Percentiles rank a stretch among this genome's conserved stretches.
Evolutionary conservation across 2,113 vertebrate genomes (phyloP).

Genomic region (Pampusana beccarii): DNA sequence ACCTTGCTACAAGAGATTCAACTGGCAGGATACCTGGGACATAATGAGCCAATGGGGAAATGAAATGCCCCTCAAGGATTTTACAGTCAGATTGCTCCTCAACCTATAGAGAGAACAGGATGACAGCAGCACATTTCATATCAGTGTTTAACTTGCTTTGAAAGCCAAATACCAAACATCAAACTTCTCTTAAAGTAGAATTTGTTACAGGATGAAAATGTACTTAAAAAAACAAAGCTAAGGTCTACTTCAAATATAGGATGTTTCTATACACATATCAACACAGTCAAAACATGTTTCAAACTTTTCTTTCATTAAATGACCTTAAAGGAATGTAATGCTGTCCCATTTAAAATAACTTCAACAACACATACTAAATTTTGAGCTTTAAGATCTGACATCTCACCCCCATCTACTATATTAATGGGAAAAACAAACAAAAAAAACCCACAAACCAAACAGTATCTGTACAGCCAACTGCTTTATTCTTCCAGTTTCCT

Average conservation of each 20-base stretch:
- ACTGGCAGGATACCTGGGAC: slow-evolving; percentile 91
- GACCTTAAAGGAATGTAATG: not conserved
- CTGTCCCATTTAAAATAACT: not conserved
- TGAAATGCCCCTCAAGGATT: slow-evolving; percentile 92
- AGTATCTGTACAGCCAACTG: not conserved
- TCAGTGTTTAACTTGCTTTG: not conserved
- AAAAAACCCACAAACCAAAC: too few species aligned
- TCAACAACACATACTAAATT: not conserved
- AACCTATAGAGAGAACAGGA: slow-evolving; percentile 73
- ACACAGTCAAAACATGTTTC: not conserved
- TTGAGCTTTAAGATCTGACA: not conserved
- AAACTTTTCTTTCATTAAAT: not conserved
- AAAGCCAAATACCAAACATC: not conserved
- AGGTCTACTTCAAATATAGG: not conserved
- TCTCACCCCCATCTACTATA: not conserved
- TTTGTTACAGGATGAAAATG: not conserved
- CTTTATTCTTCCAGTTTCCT: not conserved
- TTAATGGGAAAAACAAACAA: not conserved
- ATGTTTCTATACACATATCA: not conserved
- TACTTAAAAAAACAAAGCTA: not conserved
- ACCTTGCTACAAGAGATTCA: slow-evolving; percentile 91
- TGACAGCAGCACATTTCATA: not conserved
- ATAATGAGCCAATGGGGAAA: slow-evolving; percentile 92
- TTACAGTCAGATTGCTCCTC: slow-evolving; percentile 91
- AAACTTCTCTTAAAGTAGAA: not conserved